Percentiles rank a stretch among this genome's conserved stretches.
These are phyloP conservation scores for Manis pentadactyla DNA, from an alignment of 2,797 vertebrate genomes.

Conservation along the genomic window DNA sequence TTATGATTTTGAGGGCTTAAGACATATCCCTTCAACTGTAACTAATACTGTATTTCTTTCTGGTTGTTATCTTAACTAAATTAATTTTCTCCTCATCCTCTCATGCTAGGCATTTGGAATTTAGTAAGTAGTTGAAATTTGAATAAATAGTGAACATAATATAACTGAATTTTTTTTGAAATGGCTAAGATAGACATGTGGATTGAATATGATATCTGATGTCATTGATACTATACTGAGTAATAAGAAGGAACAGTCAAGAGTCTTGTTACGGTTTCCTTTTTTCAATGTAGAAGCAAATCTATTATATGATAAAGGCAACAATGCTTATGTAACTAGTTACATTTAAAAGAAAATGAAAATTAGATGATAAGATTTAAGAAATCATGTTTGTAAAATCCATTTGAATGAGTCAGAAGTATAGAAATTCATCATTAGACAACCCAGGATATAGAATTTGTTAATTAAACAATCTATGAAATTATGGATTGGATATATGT, in stretches of 20 bases:
- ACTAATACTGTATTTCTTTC: background rate
- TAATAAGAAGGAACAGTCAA: background rate
- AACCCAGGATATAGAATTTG: background rate
- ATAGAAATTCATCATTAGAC: background rate
- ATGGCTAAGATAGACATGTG: background rate
- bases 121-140: background rate
- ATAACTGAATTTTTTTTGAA: background rate
- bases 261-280: background rate
- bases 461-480: slow-evolving; percentile 23
- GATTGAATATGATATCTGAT: background rate
- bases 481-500: background rate
- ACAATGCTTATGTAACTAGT: background rate
- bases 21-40: background rate
- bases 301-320: background rate
- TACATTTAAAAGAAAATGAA: slow-evolving; percentile 53
- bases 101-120: slow-evolving; percentile 21
- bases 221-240: background rate
- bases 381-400: background rate
- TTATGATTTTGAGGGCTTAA: slow-evolving; percentile 17
- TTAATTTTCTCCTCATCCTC: background rate
- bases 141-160: slow-evolving; percentile 20
- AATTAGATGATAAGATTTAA: slow-evolving; percentile 39
- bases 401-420: slow-evolving; percentile 10
- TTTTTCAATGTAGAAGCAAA: slow-evolving; percentile 40
- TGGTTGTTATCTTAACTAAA: background rate